phyloP scores from a whole-genome alignment of 2,113 vertebrate species.

The Myrmecobius fasciatus region DNA sequence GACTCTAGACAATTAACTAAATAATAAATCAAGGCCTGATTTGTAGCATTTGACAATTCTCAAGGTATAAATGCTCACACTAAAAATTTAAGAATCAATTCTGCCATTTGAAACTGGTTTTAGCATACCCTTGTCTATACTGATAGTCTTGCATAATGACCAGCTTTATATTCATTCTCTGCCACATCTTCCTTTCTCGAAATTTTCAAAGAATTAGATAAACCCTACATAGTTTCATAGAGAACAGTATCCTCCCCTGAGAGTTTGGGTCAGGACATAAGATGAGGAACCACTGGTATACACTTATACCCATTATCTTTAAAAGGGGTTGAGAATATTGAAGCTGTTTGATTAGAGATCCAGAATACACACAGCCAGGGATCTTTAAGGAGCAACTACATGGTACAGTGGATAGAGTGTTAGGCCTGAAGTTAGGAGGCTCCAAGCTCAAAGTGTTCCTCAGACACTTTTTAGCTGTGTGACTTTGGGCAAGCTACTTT shows the following conservation, averaged over 20 bases:
- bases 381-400: neutral
- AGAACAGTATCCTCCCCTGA: neutral
- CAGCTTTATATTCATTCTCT: neutral
- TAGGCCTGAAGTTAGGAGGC: neutral
- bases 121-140: neutral
- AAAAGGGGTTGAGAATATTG: neutral
- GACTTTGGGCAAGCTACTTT: neutral
- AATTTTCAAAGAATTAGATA: neutral
- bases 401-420: neutral
- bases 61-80: neutral
- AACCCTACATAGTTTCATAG: neutral
- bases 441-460: neutral
- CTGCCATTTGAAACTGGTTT: neutral
- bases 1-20: neutral
- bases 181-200: neutral
- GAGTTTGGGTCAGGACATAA: neutral
- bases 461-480: neutral
- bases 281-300: neutral
- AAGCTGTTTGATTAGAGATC: constrained; percentile 11
- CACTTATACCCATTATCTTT: neutral
- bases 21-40: neutral
- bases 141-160: neutral
- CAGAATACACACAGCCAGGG: neutral
- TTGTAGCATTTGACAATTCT: neutral
- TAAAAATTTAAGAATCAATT: neutral